A percentile compares a stretch with the other conserved stretches of the same genome.
Conservation (phyloP, 2,113 vertebrate genomes). For the Tachysurus vachellii region DNA sequence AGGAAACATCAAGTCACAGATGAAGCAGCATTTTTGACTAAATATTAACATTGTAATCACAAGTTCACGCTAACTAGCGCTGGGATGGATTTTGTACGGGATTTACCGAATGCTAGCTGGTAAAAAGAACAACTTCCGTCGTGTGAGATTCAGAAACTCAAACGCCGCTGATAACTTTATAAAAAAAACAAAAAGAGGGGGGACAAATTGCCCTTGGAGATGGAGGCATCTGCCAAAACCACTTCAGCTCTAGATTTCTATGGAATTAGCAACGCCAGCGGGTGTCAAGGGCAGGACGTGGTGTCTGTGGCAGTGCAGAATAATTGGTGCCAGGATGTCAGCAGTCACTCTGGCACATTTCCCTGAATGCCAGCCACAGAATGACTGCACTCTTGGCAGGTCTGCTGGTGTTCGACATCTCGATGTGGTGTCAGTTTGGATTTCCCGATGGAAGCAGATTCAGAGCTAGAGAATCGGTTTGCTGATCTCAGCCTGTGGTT, state of each 20-base stretch:
- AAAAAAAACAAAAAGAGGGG: not conserved
- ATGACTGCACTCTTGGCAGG: conserved; percentile 4
- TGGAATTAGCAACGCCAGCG: conserved; percentile 8
- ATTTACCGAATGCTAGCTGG: not conserved
- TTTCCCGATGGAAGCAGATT: conserved; percentile 16
- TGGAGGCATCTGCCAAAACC: conserved; percentile 3
- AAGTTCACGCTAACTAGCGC: not conserved
- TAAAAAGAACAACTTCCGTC: not conserved
- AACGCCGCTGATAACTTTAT: not conserved
- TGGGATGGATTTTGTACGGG: not conserved
- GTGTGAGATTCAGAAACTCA: not conserved
- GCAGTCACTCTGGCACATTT: not conserved
- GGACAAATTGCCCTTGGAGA: conserved; percentile 27
- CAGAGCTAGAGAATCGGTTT: not conserved
- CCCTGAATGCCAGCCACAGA: conserved; percentile 20
- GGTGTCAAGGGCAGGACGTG: conserved; percentile 26
- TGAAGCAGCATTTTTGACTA: not conserved
- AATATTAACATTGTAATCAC: not conserved
- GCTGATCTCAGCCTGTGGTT: not conserved
- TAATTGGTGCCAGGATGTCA: conserved; percentile 28
- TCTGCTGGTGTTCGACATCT: conserved; percentile 12
- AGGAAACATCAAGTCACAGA: not conserved
- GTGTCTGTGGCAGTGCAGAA: conserved; percentile 2
- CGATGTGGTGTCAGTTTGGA: conserved; percentile 6
- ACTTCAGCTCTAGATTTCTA: not conserved